Conservation (phyloP, 2,797 vertebrate genomes). For the Liparis tanakae region DNA sequence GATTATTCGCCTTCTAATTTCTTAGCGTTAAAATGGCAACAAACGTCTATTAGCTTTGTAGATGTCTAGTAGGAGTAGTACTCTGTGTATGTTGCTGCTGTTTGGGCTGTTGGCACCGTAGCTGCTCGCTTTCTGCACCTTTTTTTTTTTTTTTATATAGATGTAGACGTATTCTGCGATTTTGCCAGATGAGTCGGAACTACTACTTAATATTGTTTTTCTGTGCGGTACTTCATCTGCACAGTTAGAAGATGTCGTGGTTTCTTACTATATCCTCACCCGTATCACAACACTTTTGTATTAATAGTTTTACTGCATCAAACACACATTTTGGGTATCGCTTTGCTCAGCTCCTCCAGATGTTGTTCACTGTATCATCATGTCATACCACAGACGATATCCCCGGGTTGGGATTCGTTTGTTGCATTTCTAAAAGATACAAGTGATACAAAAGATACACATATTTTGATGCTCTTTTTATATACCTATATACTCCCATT, state of each 20-base stretch:
- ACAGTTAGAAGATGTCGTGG: too few relatives aligned
- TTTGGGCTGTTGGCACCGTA: too few relatives aligned
- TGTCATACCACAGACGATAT: neutral
- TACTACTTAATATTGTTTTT: too few relatives aligned
- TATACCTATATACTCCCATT: neutral
- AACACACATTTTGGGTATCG: neutral
- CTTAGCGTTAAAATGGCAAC: too few relatives aligned
- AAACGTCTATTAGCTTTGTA: neutral
- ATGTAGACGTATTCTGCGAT: neutral
- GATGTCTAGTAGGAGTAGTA: neutral
- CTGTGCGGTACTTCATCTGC: too few relatives aligned
- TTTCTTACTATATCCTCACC: too few relatives aligned
- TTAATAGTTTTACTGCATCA: neutral
- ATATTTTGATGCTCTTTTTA: neutral
- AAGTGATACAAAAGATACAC: neutral
- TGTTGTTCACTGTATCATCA: neutral
- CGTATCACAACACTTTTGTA: too few relatives aligned
- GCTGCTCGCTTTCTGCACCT: neutral
- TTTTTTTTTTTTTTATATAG: constrained; percentile 1
- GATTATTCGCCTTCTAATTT: neutral
- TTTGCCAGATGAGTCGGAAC: neutral
- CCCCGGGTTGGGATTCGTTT: neutral
- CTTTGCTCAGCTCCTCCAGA: neutral
- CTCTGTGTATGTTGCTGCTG: neutral
- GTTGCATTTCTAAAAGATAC: neutral